These are phyloP conservation scores for Puma concolor DNA, from an alignment of 2,113 vertebrate species.

Conservation along the genomic window DNA sequence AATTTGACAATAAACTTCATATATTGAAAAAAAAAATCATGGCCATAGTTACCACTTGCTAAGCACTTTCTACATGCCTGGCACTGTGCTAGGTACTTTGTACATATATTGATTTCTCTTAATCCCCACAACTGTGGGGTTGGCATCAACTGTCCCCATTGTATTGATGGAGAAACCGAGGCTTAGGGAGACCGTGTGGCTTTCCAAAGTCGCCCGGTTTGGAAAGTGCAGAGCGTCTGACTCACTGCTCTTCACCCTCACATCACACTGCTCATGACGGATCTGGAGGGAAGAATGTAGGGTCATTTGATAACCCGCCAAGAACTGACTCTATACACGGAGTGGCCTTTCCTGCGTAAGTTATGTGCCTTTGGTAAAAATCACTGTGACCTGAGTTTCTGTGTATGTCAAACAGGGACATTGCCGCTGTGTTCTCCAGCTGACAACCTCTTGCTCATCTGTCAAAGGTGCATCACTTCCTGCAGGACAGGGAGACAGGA, in stretches of 20 bases:
- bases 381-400: neutral
- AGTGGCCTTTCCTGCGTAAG: neutral
- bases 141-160: neutral
- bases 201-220: neutral
- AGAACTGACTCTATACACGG: fast-evolving
- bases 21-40: neutral
- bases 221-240: neutral
- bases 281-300: neutral
- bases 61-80: neutral
- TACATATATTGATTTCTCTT: neutral
- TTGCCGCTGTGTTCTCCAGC: neutral
- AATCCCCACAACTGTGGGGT: neutral
- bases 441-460: neutral
- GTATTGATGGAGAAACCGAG: neutral
- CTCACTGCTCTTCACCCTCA: neutral
- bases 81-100: neutral
- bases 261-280: neutral
- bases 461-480: neutral
- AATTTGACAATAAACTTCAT: too few species aligned
- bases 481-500: neutral
- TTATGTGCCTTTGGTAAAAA: neutral
- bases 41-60: too few species aligned
- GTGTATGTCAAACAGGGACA: neutral
- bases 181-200: neutral
- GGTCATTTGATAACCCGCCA: fast-evolving